Conservation (phyloP, 2,888 invertebrate species). For the Malthinus flaveolus region DNA sequence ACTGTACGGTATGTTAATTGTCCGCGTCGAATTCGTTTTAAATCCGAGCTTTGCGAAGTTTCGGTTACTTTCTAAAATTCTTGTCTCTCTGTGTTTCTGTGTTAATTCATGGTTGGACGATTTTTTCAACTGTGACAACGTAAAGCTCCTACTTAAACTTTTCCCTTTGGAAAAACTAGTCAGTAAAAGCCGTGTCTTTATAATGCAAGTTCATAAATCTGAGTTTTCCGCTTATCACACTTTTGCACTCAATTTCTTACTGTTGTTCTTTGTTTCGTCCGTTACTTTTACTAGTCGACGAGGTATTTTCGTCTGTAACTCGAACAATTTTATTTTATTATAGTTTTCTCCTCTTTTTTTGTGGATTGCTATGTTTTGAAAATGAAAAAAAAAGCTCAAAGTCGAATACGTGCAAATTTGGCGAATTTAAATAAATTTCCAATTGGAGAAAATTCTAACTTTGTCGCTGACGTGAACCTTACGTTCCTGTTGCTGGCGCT, state of each 20-base stretch:
- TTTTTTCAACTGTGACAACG: conserved; percentile 16
- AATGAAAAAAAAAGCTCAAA: no score
- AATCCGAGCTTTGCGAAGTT: conserved; percentile 16
- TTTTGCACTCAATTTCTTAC: conserved; percentile 33
- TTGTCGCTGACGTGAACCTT: not conserved
- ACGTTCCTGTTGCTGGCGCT: not conserved
- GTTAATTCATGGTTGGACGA: conserved; percentile 25
- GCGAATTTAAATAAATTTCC: conserved; percentile 4
- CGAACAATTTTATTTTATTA: no score
- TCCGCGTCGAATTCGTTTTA: conserved; percentile 10
- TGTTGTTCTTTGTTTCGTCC: conserved; percentile 32
- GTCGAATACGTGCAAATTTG: no score
- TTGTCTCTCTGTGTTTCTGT: no score
- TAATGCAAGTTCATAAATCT: conserved; percentile 35
- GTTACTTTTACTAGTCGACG: not conserved
- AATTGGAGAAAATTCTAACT: conserved; percentile 1
- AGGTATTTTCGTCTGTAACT: not conserved
- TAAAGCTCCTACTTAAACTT: conserved; percentile 7
- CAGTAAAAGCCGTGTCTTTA: conserved; percentile 31
- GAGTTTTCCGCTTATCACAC: conserved; percentile 34
- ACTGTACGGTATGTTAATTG: conserved; percentile 34
- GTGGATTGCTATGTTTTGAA: no score
- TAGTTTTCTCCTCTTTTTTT: no score
- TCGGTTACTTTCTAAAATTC: conserved; percentile 21
- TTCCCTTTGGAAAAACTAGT: conserved; percentile 17